Conservation (phyloP, 2,888 invertebrate species). For the Magallana nippona region DNA sequence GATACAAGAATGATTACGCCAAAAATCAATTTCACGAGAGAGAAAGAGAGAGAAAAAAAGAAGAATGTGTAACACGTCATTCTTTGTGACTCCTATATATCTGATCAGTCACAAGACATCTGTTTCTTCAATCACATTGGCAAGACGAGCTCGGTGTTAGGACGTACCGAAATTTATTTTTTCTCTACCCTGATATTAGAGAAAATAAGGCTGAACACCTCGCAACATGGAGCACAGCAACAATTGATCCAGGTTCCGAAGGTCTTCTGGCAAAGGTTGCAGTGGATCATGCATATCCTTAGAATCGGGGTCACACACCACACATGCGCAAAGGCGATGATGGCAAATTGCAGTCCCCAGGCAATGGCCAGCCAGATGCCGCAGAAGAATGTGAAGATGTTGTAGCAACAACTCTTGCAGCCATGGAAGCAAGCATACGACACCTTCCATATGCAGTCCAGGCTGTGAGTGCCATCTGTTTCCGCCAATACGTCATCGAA, state of each 20-base stretch:
- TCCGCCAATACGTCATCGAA: slow-evolving; percentile 74
- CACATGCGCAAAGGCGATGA: slow-evolving; percentile 85
- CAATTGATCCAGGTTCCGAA: slow-evolving; percentile 41
- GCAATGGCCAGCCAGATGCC: slow-evolving; percentile 86
- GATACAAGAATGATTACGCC: background rate
- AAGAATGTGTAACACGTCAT: background rate
- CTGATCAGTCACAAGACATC: background rate
- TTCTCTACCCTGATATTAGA: slow-evolving; percentile 64
- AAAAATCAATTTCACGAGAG: background rate
- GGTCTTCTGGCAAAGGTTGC: slow-evolving; percentile 42
- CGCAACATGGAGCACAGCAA: slow-evolving; percentile 84
- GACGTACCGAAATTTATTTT: background rate
- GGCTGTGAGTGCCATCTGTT: slow-evolving; percentile 67
- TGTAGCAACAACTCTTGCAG: slow-evolving; percentile 86
- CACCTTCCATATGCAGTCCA: slow-evolving; percentile 87
- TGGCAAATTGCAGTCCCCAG: slow-evolving; percentile 78
- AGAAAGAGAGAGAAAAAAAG: background rate
- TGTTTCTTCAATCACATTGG: no score
- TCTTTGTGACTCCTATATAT: background rate
- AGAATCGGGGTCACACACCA: slow-evolving; percentile 87
- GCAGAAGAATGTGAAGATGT: slow-evolving; percentile 84
- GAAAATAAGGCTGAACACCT: slow-evolving; percentile 73
- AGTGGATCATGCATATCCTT: slow-evolving; percentile 84
- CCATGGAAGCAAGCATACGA: slow-evolving; percentile 84
- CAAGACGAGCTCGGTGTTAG: background rate